phyloP scores from a whole-genome alignment of 2,113 vertebrate species.

The Amazona guildingii region DNA sequence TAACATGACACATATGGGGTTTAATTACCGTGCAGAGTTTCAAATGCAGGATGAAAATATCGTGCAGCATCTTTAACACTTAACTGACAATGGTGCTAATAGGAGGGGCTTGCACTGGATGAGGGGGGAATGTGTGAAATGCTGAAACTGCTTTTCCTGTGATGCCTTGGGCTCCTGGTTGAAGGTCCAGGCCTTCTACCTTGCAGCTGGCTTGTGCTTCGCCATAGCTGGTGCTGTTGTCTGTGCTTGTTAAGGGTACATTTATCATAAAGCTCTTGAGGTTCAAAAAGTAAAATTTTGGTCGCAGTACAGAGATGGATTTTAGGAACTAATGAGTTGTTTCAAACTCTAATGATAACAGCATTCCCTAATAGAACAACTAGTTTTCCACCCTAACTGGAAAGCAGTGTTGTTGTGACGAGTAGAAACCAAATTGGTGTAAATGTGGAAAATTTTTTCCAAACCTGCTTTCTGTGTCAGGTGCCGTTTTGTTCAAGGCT shows the following conservation, averaged over 20 bases:
- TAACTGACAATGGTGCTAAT: background rate
- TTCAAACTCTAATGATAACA: background rate
- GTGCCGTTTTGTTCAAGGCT: background rate
- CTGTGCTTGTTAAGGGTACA: background rate
- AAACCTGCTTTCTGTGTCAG: background rate
- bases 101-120: accelerated
- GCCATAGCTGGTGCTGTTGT: background rate
- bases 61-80: background rate
- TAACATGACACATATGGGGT: background rate
- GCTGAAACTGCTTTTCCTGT: background rate
- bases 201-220: accelerated
- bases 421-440: background rate
- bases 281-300: background rate
- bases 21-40: background rate
- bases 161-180: accelerated
- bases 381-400: background rate
- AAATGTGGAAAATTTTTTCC: background rate
- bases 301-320: background rate
- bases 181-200: background rate
- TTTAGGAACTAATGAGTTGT: background rate
- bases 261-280: background rate
- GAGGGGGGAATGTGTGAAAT: background rate
- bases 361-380: background rate
- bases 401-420: background rate
- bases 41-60: background rate